phyloP scores from a whole-genome alignment of 2,888 invertebrate species.

The Heliconius hortense region DNA sequence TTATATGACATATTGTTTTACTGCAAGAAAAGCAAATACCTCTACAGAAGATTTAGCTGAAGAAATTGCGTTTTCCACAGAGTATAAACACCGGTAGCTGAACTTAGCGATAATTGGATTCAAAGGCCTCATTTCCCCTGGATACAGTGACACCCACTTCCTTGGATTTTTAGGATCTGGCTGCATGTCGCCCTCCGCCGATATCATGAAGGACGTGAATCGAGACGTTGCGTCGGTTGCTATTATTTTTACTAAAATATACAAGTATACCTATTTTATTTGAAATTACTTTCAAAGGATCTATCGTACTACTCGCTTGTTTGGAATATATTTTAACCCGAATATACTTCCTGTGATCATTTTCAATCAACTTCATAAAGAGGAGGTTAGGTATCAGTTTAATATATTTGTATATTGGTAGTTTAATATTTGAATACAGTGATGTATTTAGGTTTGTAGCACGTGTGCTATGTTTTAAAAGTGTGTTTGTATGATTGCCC shows the following conservation, averaged over 20 bases:
- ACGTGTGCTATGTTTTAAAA: no score
- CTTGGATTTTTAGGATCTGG: constrained; percentile 66
- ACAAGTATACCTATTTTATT: not conserved
- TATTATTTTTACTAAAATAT: constrained; percentile 58
- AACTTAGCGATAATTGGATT: constrained; percentile 58
- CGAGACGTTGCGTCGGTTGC: constrained; percentile 63
- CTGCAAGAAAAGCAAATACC: constrained; percentile 43
- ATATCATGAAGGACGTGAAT: constrained; percentile 71
- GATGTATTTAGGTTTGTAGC: no score
- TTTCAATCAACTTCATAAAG: no score
- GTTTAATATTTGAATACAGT: no score
- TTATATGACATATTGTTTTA: no score
- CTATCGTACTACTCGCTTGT: no score
- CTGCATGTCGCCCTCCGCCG: constrained; percentile 67
- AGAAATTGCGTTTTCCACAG: constrained; percentile 65
- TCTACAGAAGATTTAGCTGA: constrained; percentile 62
- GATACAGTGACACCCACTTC: constrained; percentile 54
- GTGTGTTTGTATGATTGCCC: no score
- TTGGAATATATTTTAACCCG: no score
- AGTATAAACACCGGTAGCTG: constrained; percentile 68
- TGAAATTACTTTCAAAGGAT: not conserved
- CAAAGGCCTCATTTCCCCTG: constrained; percentile 65
- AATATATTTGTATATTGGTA: no score
- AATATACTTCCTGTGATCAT: no score
- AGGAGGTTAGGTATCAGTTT: no score